phyloP scores from a whole-genome alignment of 1,140 invertebrate species.

The Diorhabda elongata region DNA sequence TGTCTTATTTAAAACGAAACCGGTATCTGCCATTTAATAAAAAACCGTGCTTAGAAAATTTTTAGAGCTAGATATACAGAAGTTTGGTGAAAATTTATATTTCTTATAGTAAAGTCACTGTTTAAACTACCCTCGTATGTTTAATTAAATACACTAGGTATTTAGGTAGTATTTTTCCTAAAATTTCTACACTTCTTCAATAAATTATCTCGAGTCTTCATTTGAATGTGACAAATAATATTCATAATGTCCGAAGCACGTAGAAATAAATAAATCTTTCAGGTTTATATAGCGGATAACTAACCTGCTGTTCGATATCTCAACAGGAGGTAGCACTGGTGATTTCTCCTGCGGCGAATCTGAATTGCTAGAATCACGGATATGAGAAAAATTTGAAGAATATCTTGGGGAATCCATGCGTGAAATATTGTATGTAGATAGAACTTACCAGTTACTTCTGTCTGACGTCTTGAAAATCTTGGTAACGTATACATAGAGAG shows the following conservation, averaged over 20 bases:
- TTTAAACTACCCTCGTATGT: too few species aligned
- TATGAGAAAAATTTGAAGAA: neutral
- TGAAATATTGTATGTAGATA: neutral
- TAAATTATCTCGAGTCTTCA: too few species aligned
- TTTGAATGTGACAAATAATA: neutral
- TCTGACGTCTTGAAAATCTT: neutral
- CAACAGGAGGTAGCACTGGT: slow-evolving; percentile 1
- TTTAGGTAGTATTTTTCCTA: too few species aligned
- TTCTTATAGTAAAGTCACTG: too few species aligned
- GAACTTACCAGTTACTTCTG: neutral
- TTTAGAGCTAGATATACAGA: too few species aligned
- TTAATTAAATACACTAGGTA: too few species aligned
- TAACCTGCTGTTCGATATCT: slow-evolving; percentile 1
- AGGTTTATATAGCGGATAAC: neutral
- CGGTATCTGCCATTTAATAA: too few species aligned
- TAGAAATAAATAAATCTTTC: neutral
- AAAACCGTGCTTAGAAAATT: too few species aligned
- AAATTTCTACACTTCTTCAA: too few species aligned
- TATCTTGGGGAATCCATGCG: neutral
- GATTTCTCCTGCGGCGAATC: neutral
- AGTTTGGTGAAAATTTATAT: too few species aligned
- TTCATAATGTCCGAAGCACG: neutral
- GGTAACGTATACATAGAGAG: neutral
- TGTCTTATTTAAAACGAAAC: too few species aligned
- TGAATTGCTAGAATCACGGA: neutral